A percentile compares a stretch with the other conserved stretches of the same genome.
phyloP scores from a whole-genome alignment of 2,113 vertebrate species.

The Pomatorhinus ruficollis region DNA sequence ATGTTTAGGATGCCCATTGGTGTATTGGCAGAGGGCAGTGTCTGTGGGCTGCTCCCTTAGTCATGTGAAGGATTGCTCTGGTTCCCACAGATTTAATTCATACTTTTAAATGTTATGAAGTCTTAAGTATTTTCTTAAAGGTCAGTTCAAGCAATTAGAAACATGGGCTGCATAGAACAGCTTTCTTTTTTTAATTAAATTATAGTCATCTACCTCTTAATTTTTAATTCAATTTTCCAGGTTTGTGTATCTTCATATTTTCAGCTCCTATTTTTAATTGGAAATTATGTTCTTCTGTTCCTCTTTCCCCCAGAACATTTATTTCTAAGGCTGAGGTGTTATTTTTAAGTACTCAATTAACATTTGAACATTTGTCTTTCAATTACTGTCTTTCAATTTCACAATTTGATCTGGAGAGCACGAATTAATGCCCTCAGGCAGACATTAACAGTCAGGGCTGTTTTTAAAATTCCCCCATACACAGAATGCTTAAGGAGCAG shows the following conservation, averaged over 20 bases:
- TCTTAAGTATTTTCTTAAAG: neutral
- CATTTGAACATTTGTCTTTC: neutral
- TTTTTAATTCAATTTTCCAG: neutral
- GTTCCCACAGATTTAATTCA: neutral
- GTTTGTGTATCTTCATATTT: neutral
- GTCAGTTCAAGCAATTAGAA: neutral
- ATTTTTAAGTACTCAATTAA: neutral
- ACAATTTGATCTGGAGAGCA: neutral
- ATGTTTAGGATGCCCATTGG: neutral
- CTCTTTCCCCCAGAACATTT: neutral
- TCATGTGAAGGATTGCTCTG: neutral
- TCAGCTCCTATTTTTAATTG: neutral
- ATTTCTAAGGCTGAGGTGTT: neutral
- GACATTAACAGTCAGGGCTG: neutral
- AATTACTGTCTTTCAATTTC: neutral
- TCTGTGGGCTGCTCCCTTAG: neutral
- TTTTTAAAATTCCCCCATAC: rapidly evolving
- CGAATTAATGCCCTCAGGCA: neutral
- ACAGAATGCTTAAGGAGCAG: neutral
- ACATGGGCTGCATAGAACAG: neutral
- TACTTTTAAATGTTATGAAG: neutral
- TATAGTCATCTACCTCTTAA: neutral
- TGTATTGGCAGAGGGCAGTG: neutral
- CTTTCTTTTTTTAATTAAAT: neutral
- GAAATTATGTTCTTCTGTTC: neutral